A percentile compares a stretch with the other conserved stretches of the same genome.
Evolutionary conservation across 1,140 invertebrate species (phyloP).

Genomic region (Drosophila serrata): DNA sequence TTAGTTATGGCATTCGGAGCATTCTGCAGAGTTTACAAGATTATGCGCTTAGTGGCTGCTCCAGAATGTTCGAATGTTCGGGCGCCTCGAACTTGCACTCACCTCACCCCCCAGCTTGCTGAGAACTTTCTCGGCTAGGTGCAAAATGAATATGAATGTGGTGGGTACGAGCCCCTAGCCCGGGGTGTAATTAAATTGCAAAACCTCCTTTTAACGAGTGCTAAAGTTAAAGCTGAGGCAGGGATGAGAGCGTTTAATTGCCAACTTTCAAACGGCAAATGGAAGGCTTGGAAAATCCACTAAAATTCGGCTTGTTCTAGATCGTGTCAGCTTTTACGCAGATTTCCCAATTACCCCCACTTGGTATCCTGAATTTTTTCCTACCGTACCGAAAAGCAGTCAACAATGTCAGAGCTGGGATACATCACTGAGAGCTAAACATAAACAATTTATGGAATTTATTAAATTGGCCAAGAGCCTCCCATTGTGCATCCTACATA

Average conservation of each 20-base stretch:
- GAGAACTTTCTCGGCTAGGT: conserved; percentile 67
- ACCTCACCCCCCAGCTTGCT: conserved; percentile 30
- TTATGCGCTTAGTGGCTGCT: conserved; percentile 77
- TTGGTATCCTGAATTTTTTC: background rate
- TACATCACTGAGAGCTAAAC: conserved; percentile 34
- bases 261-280: conserved; percentile 15
- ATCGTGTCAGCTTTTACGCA: background rate
- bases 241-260: conserved; percentile 14
- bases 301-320: background rate
- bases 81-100: conserved; percentile 59
- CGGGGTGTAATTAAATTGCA: conserved; percentile 71
- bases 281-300: conserved; percentile 7
- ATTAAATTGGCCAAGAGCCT: conserved; percentile 74
- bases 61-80: conserved; percentile 42
- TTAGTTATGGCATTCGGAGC: conserved; percentile 79
- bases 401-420: conserved; percentile 32
- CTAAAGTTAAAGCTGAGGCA: background rate
- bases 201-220: conserved; percentile 37
- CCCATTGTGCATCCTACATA: conserved; percentile 30
- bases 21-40: conserved; percentile 82
- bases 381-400: conserved; percentile 3
- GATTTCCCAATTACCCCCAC: conserved; percentile 6
- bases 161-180: conserved; percentile 38
- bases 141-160: conserved; percentile 59
- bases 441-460: conserved; percentile 79